A percentile compares a stretch with the other conserved stretches of the same genome.
phyloP scores from a whole-genome alignment of 2,888 invertebrate species.

The Amiota communis region DNA sequence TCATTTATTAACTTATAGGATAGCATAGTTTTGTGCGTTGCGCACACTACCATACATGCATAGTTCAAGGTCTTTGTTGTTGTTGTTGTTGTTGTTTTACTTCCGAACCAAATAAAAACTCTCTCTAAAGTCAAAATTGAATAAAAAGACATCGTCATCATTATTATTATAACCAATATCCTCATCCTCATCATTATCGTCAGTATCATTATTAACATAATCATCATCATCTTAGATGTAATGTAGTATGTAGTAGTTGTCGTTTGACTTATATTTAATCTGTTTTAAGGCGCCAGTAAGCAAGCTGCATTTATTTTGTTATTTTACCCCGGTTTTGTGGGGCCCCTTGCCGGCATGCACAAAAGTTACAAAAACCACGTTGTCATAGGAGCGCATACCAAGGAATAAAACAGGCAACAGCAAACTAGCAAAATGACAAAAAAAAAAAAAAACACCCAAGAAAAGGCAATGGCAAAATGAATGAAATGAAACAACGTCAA shows the following conservation, averaged over 20 bases:
- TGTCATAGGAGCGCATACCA: no score
- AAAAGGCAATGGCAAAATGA: no score
- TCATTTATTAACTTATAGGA: no score
- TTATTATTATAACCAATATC: background rate
- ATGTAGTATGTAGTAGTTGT: background rate
- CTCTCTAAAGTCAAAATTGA: slow-evolving; percentile 46
- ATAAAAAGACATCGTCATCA: background rate
- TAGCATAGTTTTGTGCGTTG: no score
- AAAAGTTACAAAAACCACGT: no score
- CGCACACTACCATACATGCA: no score
- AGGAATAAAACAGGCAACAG: background rate
- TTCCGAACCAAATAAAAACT: slow-evolving; percentile 40
- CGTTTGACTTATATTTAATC: no score
- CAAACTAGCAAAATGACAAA: background rate
- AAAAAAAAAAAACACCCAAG: no score
- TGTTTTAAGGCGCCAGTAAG: background rate
- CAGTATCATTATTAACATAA: background rate
- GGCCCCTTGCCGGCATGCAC: no score
- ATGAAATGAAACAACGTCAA: slow-evolving; percentile 13
- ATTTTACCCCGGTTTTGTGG: background rate
- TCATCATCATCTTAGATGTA: background rate
- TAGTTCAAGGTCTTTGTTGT: no score
- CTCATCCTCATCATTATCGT: background rate
- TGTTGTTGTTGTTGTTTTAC: no score
- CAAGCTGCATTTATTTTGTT: slow-evolving; percentile 1